Evolutionary conservation across 37 sponge, comb jelly and placozoan species (phyloP).

Genomic region (Theonella swinhoei): DNA sequence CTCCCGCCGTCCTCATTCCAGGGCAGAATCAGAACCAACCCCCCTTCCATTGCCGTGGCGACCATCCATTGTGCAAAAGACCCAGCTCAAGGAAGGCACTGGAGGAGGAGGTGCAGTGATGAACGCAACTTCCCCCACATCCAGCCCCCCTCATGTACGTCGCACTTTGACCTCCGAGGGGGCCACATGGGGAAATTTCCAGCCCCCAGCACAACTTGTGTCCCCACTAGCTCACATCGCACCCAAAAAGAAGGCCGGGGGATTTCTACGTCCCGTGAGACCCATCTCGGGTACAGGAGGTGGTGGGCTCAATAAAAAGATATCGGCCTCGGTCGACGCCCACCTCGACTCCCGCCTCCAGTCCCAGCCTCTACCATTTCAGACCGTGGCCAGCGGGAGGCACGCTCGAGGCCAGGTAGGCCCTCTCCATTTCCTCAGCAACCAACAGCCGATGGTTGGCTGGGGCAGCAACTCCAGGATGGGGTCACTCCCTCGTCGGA

Average conservation of each 20-base stretch:
- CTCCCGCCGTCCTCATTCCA: constrained; percentile 24
- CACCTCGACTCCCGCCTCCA: not conserved
- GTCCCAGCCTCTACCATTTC: not conserved
- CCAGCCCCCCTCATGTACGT: no score
- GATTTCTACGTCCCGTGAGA: not conserved
- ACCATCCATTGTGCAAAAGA: not conserved
- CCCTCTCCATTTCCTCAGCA: not conserved
- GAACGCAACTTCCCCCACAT: not conserved
- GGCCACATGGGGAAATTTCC: not conserved
- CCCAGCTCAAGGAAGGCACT: not conserved
- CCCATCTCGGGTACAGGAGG: constrained; percentile 19
- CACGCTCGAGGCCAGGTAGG: not conserved
- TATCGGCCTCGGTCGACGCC: constrained; percentile 11
- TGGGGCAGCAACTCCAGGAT: not conserved
- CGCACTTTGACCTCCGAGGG: not conserved
- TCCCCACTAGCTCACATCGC: constrained; percentile 5
- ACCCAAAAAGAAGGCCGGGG: not conserved
- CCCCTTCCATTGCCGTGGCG: constrained; percentile 75
- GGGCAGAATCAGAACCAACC: constrained; percentile 70
- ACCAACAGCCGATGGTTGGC: not conserved
- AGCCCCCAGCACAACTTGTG: not conserved
- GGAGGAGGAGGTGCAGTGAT: not conserved
- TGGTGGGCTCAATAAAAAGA: not conserved
- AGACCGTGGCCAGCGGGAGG: not conserved
- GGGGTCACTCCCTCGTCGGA: constrained; percentile 2